phyloP scores from a whole-genome alignment of 2,888 invertebrate species.

The Cyclophora punctaria region DNA sequence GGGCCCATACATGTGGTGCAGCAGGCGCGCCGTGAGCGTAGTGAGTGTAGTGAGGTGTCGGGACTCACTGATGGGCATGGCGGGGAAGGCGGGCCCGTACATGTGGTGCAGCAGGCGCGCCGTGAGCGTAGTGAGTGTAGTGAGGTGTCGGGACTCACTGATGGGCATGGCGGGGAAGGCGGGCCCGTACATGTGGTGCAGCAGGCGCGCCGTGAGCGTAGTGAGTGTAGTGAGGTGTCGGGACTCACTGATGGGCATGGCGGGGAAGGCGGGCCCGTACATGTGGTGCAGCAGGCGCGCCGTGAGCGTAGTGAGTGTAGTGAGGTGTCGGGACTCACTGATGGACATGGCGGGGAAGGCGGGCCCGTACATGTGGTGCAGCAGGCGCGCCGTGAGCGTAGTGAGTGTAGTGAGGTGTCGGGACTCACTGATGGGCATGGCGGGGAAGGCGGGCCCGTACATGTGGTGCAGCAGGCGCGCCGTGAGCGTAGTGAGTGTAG shows the following conservation, averaged over 20 bases:
- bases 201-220: slow-evolving; percentile 88
- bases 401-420: not conserved
- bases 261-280: slow-evolving; percentile 90
- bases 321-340: slow-evolving; percentile 63
- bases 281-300: slow-evolving; percentile 88
- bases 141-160: slow-evolving; percentile 63
- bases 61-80: slow-evolving; percentile 82
- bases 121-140: slow-evolving; percentile 86
- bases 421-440: slow-evolving; percentile 82
- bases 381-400: slow-evolving; percentile 88
- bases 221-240: not conserved
- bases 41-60: not conserved
- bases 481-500: slow-evolving; percentile 86
- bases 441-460: slow-evolving; percentile 90
- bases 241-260: slow-evolving; percentile 82
- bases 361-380: slow-evolving; percentile 92
- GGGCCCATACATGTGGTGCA: slow-evolving; percentile 92
- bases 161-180: slow-evolving; percentile 87
- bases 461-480: slow-evolving; percentile 88
- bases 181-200: slow-evolving; percentile 92
- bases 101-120: slow-evolving; percentile 88
- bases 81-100: slow-evolving; percentile 90
- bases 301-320: slow-evolving; percentile 86
- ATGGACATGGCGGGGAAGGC: slow-evolving; percentile 87
- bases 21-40: slow-evolving; percentile 88